Base-by-base conservation (phyloP, 2,113 vertebrate species). In the Oplegnathus fasciatus region DNA sequence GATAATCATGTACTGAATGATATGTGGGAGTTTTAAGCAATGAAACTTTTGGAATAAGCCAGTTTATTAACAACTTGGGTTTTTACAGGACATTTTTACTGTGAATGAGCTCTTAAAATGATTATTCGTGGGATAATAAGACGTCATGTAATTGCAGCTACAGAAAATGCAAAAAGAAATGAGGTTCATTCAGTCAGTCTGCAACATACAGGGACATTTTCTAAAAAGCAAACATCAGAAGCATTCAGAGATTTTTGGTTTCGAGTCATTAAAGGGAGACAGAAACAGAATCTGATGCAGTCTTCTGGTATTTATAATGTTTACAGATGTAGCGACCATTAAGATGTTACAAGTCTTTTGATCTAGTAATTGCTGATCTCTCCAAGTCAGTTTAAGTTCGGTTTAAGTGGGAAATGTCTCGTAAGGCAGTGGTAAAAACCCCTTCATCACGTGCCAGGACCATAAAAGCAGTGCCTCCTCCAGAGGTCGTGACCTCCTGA, bases 401-500 rank as follows among this genome's bases (percentile, higher is more conserved):
- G 34, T 26, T 64, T 2, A 17, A 50, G 57, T 14, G 28, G 22
- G 60, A 67, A 34, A 46, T 9, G 58, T 78, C 42, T 4, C 6
- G 3, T 7, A 6, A 84, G 11, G 52, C 28, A 15, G 11, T 9
- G 9, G 40, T 26, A 2, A 60, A 30, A 55, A 78, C 24, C 1
- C 75, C 20, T 64, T 75, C 26, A n/a, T n/a, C 9, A 2, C 26
- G 0, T 8, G 8, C 26, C 60, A n/a, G 77, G 5, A n/a, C 32
- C 24, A 18, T 72, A 48, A 75, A 81, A 82, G 42, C 18, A 1
- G 54, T 17, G 48, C 13, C 28, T 42, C 58, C 32, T 73, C 28
- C 40, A 24, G 80, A 84, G 77, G 77, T 76, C 61, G 5, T 7
- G 83, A 87, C 85, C 80, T 58, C 71, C 54, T 69, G 55, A 57